Conservation (phyloP, 2,113 vertebrate species). For the Cyanoderma ruficeps region DNA sequence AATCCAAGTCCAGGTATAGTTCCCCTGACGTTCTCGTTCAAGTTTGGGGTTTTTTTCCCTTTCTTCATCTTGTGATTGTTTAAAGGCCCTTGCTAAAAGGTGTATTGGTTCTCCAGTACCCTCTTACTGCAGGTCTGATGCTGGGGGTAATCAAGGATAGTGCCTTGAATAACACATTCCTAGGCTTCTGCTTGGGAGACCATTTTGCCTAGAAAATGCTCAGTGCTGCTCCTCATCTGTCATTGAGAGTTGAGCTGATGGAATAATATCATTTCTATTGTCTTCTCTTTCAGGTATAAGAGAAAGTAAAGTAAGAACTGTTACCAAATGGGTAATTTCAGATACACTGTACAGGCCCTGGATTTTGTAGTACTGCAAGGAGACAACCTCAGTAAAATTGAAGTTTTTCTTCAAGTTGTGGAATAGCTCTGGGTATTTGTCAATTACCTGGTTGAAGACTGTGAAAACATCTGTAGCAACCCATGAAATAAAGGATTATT, state of each 20-base stretch:
- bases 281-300: conserved; percentile 72
- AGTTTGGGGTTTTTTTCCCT: too few relatives aligned
- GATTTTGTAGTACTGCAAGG: background rate
- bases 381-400: background rate
- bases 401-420: background rate
- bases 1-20: conserved; percentile 77
- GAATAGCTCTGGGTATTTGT: background rate
- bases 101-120: background rate
- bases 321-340: background rate
- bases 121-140: background rate
- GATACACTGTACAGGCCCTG: background rate
- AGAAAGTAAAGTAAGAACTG: conserved; percentile 71
- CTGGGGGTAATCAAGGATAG: background rate
- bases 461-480: background rate
- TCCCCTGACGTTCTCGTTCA: background rate
- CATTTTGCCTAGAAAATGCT: background rate
- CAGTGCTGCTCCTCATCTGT: background rate
- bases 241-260: background rate
- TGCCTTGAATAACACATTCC: background rate
- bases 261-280: background rate
- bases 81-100: background rate
- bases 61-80: background rate
- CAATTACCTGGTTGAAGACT: background rate
- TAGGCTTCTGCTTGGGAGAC: background rate
- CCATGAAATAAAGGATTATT: background rate